Base-by-base conservation (phyloP, 92 coral and sea anemone species). In the Porites rus region DNA sequence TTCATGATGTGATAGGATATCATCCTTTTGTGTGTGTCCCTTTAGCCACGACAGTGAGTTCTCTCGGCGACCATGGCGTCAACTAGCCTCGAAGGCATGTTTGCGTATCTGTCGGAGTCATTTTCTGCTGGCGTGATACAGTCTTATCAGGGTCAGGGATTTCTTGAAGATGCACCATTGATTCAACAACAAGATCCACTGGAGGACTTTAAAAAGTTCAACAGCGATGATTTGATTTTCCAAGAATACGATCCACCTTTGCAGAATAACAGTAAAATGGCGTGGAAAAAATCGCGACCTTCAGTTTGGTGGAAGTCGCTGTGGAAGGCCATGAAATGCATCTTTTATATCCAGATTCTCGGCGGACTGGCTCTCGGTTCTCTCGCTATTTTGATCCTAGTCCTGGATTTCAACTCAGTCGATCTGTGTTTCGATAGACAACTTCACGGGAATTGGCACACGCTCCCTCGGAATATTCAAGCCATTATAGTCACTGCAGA, bases 321-420 rank as follows among this genome's bases (percentile, higher is more conserved):
- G 54, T 72, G n/a, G 78, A 78, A 51, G n/a, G 31, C 88, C 56
- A 52, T 89, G 24, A 92, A 75, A 74, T 78, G 18, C 65, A 93
- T 86, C 19, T 61, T 92, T 10, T 76, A 79, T 56, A 85, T 92
- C 22, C 95, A 92, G 51, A 90, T 90, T 51, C 64, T 92, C 10
- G 90, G 89, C 38, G 95, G 95, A 6, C 20, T 85, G 13, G 74
- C 64, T 8, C 64, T 89, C 5, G 95, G 90, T 4, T 59, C 82
- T 2, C 38, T 89, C 1, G 90, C 82, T 16, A 68, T 92, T 7
- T 31, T 82, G 8, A 72, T 92, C 10, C 88, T 80, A 1, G 59
- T 92, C 61, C 65, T 92, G 25, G 95, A 89, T 84, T 92, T 92
- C 65, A 92, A 89, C 50, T 80, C 90, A 0, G 92, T 90, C 53